Evolutionary conservation across 2,797 vertebrate genomes (phyloP).

Genomic region (Yasuhikotakia modesta): DNA sequence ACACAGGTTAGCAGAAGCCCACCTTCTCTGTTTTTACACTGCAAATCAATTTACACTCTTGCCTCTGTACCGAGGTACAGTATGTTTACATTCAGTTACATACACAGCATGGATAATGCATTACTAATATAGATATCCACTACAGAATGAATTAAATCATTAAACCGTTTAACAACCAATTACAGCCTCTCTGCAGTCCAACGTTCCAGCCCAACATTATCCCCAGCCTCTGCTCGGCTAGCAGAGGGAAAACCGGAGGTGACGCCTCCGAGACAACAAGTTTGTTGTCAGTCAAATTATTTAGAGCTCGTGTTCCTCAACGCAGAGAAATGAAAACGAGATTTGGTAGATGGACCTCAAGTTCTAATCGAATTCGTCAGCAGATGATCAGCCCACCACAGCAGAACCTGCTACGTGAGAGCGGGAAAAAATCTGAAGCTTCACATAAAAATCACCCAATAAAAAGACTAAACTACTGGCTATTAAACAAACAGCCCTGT

Average conservation of each 20-base stretch:
- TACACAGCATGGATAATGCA: slow-evolving; percentile 63
- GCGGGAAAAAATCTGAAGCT: slow-evolving; percentile 18
- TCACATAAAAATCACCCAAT: slow-evolving; percentile 22
- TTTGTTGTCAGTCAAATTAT: slow-evolving; percentile 73
- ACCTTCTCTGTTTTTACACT: slow-evolving; percentile 61
- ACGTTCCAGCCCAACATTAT: slow-evolving; percentile 71
- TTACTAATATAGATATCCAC: slow-evolving; percentile 58
- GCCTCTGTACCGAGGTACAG: slow-evolving; percentile 65
- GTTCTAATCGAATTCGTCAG: slow-evolving; percentile 50
- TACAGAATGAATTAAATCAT: slow-evolving; percentile 69
- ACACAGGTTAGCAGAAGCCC: slow-evolving; percentile 61
- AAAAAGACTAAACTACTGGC: slow-evolving; percentile 19
- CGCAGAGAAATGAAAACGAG: slow-evolving; percentile 61
- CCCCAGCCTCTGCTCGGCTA: slow-evolving; percentile 72
- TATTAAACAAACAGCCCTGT: slow-evolving; percentile 22
- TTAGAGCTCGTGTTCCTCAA: slow-evolving; percentile 66
- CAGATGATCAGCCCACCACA: slow-evolving; percentile 28
- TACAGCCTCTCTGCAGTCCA: slow-evolving; percentile 59
- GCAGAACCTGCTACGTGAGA: neutral
- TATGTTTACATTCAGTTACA: slow-evolving; percentile 68
- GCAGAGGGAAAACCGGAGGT: slow-evolving; percentile 62
- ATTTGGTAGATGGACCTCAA: slow-evolving; percentile 41
- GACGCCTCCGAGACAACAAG: slow-evolving; percentile 66
- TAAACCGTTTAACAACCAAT: slow-evolving; percentile 66
- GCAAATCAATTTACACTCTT: slow-evolving; percentile 61